Conservation (phyloP, 2,888 invertebrate species). For the Phaonia tiefii region DNA sequence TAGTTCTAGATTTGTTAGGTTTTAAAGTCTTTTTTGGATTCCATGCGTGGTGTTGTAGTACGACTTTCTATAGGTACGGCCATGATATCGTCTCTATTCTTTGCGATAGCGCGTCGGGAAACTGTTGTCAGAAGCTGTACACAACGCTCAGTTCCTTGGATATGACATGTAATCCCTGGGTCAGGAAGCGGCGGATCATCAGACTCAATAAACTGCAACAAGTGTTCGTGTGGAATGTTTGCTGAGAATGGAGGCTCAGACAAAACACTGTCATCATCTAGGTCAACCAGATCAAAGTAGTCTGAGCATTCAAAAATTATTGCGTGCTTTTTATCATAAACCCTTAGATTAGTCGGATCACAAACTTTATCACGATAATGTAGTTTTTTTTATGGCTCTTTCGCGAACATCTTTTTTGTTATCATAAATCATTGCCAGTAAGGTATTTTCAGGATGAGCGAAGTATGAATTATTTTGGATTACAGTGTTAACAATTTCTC, state of each 20-base stretch:
- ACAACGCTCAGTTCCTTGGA: conserved; percentile 21
- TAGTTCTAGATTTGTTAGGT: neutral
- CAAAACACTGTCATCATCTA: neutral
- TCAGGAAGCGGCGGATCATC: conserved; percentile 19
- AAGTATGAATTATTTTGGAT: neutral
- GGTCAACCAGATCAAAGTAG: conserved; percentile 14
- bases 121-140: conserved; percentile 18
- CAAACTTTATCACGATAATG: conserved; percentile 4
- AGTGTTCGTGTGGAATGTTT: neutral
- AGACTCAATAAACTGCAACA: conserved; percentile 16
- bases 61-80: conserved; percentile 14
- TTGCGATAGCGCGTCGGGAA: neutral
- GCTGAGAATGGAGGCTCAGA: conserved; percentile 7
- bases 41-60: conserved; percentile 12
- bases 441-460: neutral
- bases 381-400: conserved; percentile 20
- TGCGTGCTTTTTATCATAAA: conserved; percentile 8
- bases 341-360: conserved; percentile 16
- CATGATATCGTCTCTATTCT: conserved; percentile 10
- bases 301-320: neutral
- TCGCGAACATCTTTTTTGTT: conserved; percentile 1
- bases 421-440: neutral
- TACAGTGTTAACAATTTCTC: neutral
- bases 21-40: conserved; percentile 25
- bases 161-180: conserved; percentile 18